Base-by-base conservation (phyloP, 92 coral and sea anemone genomes). In the Metridium senile region DNA sequence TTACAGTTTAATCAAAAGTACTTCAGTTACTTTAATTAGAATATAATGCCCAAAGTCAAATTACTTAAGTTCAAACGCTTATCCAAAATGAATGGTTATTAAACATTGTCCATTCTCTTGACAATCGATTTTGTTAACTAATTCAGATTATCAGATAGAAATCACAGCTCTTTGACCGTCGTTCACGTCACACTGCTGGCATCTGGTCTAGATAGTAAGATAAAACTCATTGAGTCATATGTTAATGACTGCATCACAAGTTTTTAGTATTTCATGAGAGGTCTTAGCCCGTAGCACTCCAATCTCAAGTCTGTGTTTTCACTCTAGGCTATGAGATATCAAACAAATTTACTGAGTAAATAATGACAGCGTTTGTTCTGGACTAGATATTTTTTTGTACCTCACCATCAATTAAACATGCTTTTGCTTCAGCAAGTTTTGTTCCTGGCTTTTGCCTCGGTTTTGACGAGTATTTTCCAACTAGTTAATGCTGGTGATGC, bases 151-250 rank as follows among this genome's bases (percentile, higher is more conserved):
- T 59, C 66, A 22, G 66, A 59, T 59, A 2, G 17, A 63, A 63
- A 63, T 31, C 39, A 61, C 19, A 29, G 43, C 43, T 29, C 6
- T 30, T 28, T 63, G 45, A 31, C 69, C 69, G 69, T 31, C 1
- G 4, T 28, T 28, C 30, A 31, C 69, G 69, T 63, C 69, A 63
- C 45, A 4, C 26, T 1, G 3, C 19, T 31, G 33, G 23, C 77
- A 72, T 72, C 77, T 72, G 77, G 33, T 70, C 23, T 16, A 9
- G 77, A 72, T 72, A 4, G 17, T 17, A 10, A 9, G 77, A 72
- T 72, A 72, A 53, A 22, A 33, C 17, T 31, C 29, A 58, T n/a
- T 51, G 43, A 70, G 20, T 47, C 0, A 25, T 16, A 70, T 49
- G n/a, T n/a, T n/a, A n/a, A n/a, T n/a, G n/a, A 68, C 72, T 33